phyloP scores from a whole-genome alignment of 92 coral and sea anemone genomes.

The Phenganax subtilis region DNA sequence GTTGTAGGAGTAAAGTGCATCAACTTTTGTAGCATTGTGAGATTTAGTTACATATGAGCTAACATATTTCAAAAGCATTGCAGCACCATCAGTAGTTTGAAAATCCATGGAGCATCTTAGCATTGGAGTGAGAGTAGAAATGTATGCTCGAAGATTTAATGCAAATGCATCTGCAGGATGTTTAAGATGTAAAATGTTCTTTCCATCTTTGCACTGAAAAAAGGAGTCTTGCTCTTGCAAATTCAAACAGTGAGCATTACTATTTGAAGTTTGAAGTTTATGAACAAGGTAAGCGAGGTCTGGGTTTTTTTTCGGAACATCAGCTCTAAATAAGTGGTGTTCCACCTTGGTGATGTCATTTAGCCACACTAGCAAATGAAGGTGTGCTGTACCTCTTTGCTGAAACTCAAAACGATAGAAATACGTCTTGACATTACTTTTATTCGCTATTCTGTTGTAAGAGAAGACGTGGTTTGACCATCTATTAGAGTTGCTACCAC shows the following conservation, averaged over 20 bases:
- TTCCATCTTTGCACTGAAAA: not conserved
- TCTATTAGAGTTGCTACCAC: constrained; percentile 13
- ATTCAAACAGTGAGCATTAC: not conserved
- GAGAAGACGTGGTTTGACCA: constrained; percentile 15
- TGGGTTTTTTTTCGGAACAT: not conserved
- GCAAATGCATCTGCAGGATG: constrained; percentile 34
- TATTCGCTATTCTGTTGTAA: not conserved
- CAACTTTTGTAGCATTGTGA: not conserved
- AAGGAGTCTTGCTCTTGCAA: not conserved
- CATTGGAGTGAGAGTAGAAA: not conserved
- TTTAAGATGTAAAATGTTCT: not conserved
- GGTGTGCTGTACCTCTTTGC: constrained; percentile 32
- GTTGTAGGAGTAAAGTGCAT: constrained; percentile 10
- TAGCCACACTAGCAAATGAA: constrained; percentile 24
- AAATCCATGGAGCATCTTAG: constrained; percentile 17
- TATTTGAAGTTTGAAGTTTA: constrained; percentile 2
- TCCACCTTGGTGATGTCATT: not conserved
- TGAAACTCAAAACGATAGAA: constrained; percentile 39
- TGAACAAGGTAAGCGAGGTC: not conserved
- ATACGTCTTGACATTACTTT: constrained; percentile 18
- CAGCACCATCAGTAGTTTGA: constrained; percentile 14
- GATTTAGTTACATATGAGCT: constrained; percentile 6
- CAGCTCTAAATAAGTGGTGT: not conserved
- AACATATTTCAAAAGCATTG: constrained; percentile 21
- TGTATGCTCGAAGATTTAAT: constrained; percentile 16